These are phyloP conservation scores for Maccullochella peelii DNA, from an alignment of 2,113 vertebrate genomes.

Conservation along the genomic window DNA sequence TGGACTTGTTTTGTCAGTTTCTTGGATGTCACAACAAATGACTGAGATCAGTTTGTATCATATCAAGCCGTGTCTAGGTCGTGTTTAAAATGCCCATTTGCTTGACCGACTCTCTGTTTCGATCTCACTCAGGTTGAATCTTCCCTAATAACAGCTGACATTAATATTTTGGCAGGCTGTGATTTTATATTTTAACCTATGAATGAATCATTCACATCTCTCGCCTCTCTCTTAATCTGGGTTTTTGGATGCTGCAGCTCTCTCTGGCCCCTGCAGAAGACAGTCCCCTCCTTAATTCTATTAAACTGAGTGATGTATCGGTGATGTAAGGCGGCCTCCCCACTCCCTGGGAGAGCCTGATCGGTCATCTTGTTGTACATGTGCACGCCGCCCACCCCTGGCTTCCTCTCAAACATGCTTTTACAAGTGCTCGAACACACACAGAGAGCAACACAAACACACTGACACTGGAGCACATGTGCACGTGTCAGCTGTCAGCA, in stretches of 20 bases:
- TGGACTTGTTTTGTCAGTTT: not conserved
- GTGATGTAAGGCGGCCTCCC: constrained; percentile 20
- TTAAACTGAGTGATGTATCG: constrained; percentile 43
- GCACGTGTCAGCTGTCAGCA: constrained; percentile 54
- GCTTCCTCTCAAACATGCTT: constrained; percentile 39
- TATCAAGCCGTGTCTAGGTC: not conserved
- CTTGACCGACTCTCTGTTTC: not conserved
- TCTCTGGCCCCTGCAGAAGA: constrained; percentile 3
- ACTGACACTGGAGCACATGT: constrained; percentile 28
- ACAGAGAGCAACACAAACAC: constrained; percentile 58
- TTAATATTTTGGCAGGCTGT: constrained; percentile 38
- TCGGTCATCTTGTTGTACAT: constrained; percentile 47
- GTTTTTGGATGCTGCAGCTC: constrained; percentile 40
- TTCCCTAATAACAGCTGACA: constrained; percentile 18
- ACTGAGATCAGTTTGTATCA: not conserved
- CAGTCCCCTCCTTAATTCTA: constrained; percentile 28
- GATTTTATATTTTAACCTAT: constrained; percentile 12
- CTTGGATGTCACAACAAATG: not conserved
- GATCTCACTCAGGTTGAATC: constrained; percentile 4
- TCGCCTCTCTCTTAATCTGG: constrained; percentile 29
- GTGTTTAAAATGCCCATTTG: not conserved
- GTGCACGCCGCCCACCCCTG: constrained; percentile 8
- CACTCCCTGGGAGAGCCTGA: not conserved
- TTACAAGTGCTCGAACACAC: constrained; percentile 38
- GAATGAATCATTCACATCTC: constrained; percentile 51